A percentile compares a stretch with the other conserved stretches of the same genome.
Conservation (phyloP, 2,113 vertebrate species). For the Antidorcas marsupialis region DNA sequence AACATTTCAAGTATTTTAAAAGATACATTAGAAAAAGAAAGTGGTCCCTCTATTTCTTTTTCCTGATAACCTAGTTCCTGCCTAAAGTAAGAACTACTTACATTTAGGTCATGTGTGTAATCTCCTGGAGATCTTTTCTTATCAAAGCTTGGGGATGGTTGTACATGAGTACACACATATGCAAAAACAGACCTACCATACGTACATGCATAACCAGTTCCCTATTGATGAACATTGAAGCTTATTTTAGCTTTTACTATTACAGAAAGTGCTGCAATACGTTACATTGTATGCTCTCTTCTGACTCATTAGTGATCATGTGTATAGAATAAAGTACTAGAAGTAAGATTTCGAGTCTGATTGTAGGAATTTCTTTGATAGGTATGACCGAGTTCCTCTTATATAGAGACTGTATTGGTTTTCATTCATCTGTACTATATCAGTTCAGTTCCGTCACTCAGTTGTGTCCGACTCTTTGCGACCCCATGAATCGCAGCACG, state of each 20-base stretch:
- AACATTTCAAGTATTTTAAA: not conserved
- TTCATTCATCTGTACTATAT: too few species aligned
- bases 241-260: not conserved
- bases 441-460: too few species aligned
- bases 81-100: not conserved
- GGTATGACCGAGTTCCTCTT: too few species aligned
- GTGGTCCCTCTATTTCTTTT: not conserved
- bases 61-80: not conserved
- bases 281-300: not conserved
- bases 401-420: too few species aligned
- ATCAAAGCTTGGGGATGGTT: not conserved
- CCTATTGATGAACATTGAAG: not conserved
- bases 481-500: too few species aligned
- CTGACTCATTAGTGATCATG: not conserved
- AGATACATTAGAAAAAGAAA: not conserved
- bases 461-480: too few species aligned
- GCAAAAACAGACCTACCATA: not conserved
- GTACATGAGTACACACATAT: not conserved
- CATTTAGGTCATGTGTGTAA: not conserved
- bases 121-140: not conserved
- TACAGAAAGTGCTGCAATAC: not conserved
- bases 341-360: not conserved
- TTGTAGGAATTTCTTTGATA: too few species aligned
- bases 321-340: not conserved
- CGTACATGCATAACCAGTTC: not conserved